Evolutionary conservation across 1,140 invertebrate species (phyloP), one percentile per base, ranked within the genome.

Genomic region (Papilio glaucus): DNA sequence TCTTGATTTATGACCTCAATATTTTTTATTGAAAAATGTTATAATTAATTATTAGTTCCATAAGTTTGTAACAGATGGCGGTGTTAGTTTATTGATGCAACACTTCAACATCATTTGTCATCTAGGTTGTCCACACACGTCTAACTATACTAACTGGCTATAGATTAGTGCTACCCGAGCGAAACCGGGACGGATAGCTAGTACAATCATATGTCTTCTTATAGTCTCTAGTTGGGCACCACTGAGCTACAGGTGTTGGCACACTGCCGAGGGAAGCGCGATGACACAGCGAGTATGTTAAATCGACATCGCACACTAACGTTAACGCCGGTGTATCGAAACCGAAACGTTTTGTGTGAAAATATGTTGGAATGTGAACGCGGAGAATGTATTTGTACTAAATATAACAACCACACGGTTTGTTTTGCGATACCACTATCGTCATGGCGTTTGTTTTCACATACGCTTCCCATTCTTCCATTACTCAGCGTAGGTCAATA

Each of bases 301-400:
- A 74, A 83, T 82, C 77, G 79, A 81, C 81, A 82, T 79, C 74
- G 49, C 57, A 61, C 60, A 82, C 74, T 81, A 86, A 86, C 82
- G 79, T 82, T 86, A 88, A 85, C 84, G 81, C 79, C n/a, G n/a
- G n/a, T 45, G 72, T 77, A 79, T 78, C 79, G 78, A 84, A 85
- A 75, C 75, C 53, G 38, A 72, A 78, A 57, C 42, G 29, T 57
- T 62, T 62, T 65, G 4, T 63, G 49, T 70, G 57, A 18, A 53
- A 12, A 72, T 65, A 42, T 65, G 67, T 41, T 45, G 57, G 29
- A 68, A 72, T 71, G 77, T 72, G 37, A 15, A 21, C 9, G 37
- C 18, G 69, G 15, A 69, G 53, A 63, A 38, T 69, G 45, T 70
- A 63, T 39, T 71, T 62, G 37, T 18, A 41, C 37, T 65, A 65